A percentile compares a stretch with the other conserved stretches of the same genome.
Evolutionary conservation across 1,140 invertebrate species (phyloP).

Genomic region (Steinernema feltiae): DNA sequence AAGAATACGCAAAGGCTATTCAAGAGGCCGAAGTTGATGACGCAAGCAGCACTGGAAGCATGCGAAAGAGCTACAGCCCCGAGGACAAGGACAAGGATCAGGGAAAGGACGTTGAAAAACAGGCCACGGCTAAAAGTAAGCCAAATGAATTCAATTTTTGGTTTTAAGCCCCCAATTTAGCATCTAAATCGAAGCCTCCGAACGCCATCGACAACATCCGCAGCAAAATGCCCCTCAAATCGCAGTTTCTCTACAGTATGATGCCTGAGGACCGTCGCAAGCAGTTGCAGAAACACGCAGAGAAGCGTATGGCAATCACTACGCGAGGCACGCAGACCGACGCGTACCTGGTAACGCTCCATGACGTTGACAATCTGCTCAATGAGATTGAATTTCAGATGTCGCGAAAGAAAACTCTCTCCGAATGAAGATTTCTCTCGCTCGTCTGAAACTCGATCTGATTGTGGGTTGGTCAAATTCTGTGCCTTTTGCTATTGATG

Average conservation of each 20-base stretch:
- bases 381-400: slow-evolving; percentile 10
- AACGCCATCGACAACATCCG: slow-evolving; percentile 33
- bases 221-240: slow-evolving; percentile 40
- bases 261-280: slow-evolving; percentile 39
- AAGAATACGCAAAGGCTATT: slow-evolving; percentile 43
- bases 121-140: slow-evolving; percentile 13
- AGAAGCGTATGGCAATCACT: slow-evolving; percentile 22
- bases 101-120: slow-evolving; percentile 21
- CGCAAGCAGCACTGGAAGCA: slow-evolving; percentile 1
- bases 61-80: not conserved
- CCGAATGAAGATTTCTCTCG: not conserved
- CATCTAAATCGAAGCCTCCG: too few species aligned
- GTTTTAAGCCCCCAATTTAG: too few species aligned
- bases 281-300: slow-evolving; percentile 37
- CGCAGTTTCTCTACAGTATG: slow-evolving; percentile 38
- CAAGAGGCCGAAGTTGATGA: slow-evolving; percentile 34
- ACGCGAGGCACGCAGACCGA: not conserved
- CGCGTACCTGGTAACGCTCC: slow-evolving; percentile 4
- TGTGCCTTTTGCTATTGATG: not conserved
- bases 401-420: slow-evolving; percentile 8
- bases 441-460: not conserved
- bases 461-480: not conserved
- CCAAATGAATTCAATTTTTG: too few species aligned
- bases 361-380: not conserved
- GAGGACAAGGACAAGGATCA: slow-evolving; percentile 33